Evolutionary conservation across 2,888 invertebrate species (phyloP).

Genomic region (Cheilosia soror): DNA sequence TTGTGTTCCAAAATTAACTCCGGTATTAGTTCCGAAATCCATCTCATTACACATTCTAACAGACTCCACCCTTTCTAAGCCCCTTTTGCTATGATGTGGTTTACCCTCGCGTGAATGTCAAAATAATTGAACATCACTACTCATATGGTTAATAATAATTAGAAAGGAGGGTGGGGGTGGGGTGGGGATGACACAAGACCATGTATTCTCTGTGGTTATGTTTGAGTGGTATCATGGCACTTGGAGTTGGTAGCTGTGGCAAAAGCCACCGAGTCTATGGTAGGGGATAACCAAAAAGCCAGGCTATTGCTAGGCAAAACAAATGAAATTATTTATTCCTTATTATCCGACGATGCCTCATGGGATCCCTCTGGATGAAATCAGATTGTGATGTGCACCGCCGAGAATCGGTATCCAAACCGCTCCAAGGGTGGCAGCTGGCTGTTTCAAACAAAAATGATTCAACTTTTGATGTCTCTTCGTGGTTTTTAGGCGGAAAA

Average conservation of each 20-base stretch:
- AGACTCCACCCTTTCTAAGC: background rate
- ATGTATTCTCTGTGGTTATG: conserved; percentile 44
- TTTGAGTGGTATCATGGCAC: conserved; percentile 23
- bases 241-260: conserved; percentile 53
- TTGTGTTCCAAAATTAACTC: conserved; percentile 32
- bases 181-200: background rate
- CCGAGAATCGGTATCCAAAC: background rate
- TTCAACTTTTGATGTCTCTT: conserved; percentile 10
- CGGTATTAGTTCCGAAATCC: conserved; percentile 5
- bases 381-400: background rate
- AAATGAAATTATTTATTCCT: conserved; percentile 63
- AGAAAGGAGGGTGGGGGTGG: no score
- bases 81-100: conserved; percentile 15
- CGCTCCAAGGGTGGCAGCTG: conserved; percentile 8
- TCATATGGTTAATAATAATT: conserved; percentile 54
- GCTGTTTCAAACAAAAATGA: background rate
- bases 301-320: conserved; percentile 23
- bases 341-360: conserved; percentile 26
- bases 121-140: conserved; percentile 65
- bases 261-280: background rate
- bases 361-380: conserved; percentile 2
- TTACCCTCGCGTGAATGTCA: conserved; percentile 55
- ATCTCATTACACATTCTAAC: conserved; percentile 26
- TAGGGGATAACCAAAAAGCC: conserved; percentile 5
- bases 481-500: conserved; percentile 18